A percentile compares a stretch with the other conserved stretches of the same genome.
These are phyloP conservation scores for Pharmacophagus antenor DNA, from an alignment of 2,888 invertebrate genomes.

Conservation along the genomic window DNA sequence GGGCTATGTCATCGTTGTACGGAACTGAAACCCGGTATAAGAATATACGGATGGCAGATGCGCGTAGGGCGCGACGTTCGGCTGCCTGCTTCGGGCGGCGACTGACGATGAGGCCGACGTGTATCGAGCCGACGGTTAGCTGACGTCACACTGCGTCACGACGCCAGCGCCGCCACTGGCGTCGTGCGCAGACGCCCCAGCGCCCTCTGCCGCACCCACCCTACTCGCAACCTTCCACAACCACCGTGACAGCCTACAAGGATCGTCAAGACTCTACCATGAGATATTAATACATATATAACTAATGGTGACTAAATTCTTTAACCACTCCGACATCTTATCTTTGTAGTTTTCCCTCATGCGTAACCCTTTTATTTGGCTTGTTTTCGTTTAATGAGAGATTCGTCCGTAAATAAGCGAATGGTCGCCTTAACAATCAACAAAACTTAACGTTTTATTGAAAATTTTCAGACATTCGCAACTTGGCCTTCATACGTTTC, in stretches of 20 bases:
- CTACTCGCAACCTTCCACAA: slow-evolving; percentile 71
- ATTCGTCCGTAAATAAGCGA: slow-evolving; percentile 47
- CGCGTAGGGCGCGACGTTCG: slow-evolving; percentile 72
- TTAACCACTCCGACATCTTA: slow-evolving; percentile 11
- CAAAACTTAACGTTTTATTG: slow-evolving; percentile 46
- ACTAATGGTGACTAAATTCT: slow-evolving; percentile 31
- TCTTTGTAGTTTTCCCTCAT: neutral
- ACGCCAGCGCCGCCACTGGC: slow-evolving; percentile 74
- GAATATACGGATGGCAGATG: slow-evolving; percentile 69
- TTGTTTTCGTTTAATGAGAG: too few relatives aligned
- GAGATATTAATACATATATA: slow-evolving; percentile 41
- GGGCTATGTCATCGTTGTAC: slow-evolving; percentile 77
- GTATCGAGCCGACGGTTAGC: slow-evolving; percentile 85
- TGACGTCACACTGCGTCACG: slow-evolving; percentile 87
- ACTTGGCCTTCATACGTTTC: slow-evolving; percentile 39
- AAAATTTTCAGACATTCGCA: slow-evolving; percentile 43
- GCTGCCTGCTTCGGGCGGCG: slow-evolving; percentile 79
- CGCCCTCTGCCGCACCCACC: slow-evolving; percentile 61
- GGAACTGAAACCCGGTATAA: slow-evolving; percentile 79
- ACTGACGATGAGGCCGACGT: slow-evolving; percentile 81
- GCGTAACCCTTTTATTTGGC: slow-evolving; percentile 46
- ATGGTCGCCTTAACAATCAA: slow-evolving; percentile 49
- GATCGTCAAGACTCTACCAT: slow-evolving; percentile 46
- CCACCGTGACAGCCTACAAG: slow-evolving; percentile 64
- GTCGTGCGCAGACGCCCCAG: slow-evolving; percentile 68